A percentile compares a stretch with the other conserved stretches of the same genome.
Conservation (phyloP, 23 tunicate species). For the Pegea sp. region DNA sequence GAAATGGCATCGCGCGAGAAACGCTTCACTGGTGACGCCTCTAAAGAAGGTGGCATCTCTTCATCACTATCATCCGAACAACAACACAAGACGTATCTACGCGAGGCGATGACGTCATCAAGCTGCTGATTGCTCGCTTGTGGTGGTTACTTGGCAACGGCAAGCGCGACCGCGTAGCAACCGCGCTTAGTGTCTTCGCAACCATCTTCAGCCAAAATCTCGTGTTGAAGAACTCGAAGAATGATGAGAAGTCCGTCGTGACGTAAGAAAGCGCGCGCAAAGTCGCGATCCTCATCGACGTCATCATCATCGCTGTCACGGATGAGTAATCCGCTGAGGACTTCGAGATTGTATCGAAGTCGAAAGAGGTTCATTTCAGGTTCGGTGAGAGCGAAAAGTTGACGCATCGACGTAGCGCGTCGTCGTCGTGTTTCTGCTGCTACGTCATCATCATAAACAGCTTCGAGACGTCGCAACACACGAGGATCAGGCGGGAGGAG, state of each 20-base stretch:
- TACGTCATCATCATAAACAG: not conserved
- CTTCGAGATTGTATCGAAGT: constrained; percentile 65
- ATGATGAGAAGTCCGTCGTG: constrained; percentile 35
- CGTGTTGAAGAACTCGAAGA: constrained; percentile 44
- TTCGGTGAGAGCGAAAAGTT: constrained; percentile 25
- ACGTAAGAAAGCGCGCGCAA: constrained; percentile 17
- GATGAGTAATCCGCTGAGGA: constrained; percentile 43
- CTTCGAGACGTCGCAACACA: constrained; percentile 7
- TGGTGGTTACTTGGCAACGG: constrained; percentile 30
- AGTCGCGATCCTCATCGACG: constrained; percentile 15
- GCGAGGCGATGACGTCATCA: too few relatives aligned
- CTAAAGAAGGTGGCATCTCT: too few relatives aligned
- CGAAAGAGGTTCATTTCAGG: constrained; percentile 69
- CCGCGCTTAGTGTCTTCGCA: constrained; percentile 55
- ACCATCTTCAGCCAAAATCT: constrained; percentile 36
- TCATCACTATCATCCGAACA: too few relatives aligned
- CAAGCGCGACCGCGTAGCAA: constrained; percentile 36
- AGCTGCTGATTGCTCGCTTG: not conserved
- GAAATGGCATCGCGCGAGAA: not conserved
- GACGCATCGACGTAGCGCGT: constrained; percentile 4
- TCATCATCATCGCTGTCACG: constrained; percentile 31
- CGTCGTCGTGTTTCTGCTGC: too few relatives aligned
- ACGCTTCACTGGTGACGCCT: not conserved
- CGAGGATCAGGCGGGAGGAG: constrained; percentile 59
- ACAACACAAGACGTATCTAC: not conserved